A percentile compares a stretch with the other conserved stretches of the same genome.
Evolutionary conservation across 2,888 invertebrate species (phyloP).

Genomic region (Orchestes rusci): DNA sequence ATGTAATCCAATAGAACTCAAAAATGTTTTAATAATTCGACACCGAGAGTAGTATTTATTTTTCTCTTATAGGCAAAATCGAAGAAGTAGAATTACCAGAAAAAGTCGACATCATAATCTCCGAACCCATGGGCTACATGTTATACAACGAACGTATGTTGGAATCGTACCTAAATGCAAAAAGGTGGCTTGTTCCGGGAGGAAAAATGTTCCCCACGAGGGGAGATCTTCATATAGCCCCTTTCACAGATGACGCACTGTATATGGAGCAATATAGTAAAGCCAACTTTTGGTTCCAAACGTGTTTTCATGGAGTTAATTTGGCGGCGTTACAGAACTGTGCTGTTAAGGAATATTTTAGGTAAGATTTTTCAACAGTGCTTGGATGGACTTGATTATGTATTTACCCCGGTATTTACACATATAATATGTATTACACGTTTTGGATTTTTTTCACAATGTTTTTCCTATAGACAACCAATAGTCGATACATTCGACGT

Average conservation of each 20-base stretch:
- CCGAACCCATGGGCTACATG: constrained; percentile 99
- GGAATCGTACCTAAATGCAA: constrained; percentile 96
- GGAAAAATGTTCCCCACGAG: constrained; percentile 97
- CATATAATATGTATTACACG: no score
- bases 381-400: no score
- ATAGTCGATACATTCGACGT: constrained; percentile 67
- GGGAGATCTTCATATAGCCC: constrained; percentile 95
- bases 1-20: no score
- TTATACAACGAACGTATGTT: constrained; percentile 98
- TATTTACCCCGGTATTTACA: no score
- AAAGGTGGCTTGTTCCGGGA: constrained; percentile 89
- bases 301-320: constrained; percentile 96
- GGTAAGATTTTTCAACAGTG: constrained; percentile 7
- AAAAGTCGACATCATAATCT: constrained; percentile 93
- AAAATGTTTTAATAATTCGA: no score
- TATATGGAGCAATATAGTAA: constrained; percentile 98
- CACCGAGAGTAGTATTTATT: neutral
- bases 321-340: constrained; percentile 83
- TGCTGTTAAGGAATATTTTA: constrained; percentile 93
- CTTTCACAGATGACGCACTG: constrained; percentile 94
- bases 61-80: constrained; percentile 57
- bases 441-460: no score
- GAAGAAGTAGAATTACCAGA: constrained; percentile 97
- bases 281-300: constrained; percentile 98
- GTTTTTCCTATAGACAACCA: constrained; percentile 29